Evolutionary conservation across 1,140 invertebrate genomes (phyloP).

Genomic region (Eueides isabella): DNA sequence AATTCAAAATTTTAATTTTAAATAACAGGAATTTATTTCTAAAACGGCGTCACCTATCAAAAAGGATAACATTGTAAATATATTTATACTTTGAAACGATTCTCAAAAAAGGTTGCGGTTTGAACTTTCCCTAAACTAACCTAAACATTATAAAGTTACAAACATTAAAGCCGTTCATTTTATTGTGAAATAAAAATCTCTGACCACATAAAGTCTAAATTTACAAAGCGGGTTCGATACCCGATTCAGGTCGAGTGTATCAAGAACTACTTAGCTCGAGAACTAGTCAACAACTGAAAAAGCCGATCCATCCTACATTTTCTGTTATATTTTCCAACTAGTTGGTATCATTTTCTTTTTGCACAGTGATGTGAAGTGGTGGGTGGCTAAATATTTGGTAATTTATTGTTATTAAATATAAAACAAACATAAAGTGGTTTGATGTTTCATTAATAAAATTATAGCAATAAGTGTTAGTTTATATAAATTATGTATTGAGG

Average conservation of each 20-base stretch:
- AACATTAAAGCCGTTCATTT: neutral
- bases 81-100: neutral
- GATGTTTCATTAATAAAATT: neutral
- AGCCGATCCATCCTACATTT: constrained; percentile 24
- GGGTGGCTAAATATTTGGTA: neutral
- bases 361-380: neutral
- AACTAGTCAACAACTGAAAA: constrained; percentile 34
- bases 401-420: neutral
- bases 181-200: constrained; percentile 2
- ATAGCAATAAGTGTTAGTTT: neutral
- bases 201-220: constrained; percentile 17
- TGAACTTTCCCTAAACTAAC: neutral
- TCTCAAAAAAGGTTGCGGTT: neutral
- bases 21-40: neutral
- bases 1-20: too few relatives aligned
- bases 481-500: neutral
- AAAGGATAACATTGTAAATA: neutral
- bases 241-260: constrained; percentile 33
- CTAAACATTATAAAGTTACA: neutral
- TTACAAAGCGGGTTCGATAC: constrained; percentile 35
- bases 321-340: constrained; percentile 21
- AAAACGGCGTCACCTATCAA: neutral
- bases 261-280: constrained; percentile 29
- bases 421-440: neutral
- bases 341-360: neutral